Conservation (phyloP, 2,113 vertebrate species). For the Fregata magnificens region DNA sequence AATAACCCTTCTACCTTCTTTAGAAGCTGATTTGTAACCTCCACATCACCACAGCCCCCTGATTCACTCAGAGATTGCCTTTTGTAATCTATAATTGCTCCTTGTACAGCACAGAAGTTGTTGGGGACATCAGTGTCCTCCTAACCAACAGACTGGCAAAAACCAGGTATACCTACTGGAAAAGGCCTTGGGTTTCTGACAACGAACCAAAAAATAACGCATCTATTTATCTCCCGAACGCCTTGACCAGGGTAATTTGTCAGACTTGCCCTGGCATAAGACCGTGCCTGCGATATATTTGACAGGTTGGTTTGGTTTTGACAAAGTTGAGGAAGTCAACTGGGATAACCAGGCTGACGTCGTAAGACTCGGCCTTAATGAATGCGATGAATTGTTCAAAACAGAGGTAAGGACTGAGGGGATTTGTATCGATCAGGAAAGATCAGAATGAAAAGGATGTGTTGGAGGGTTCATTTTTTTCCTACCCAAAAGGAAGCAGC, state of each 20-base stretch:
- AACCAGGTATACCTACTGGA: too few species aligned
- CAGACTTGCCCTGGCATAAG: not conserved
- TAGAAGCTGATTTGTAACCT: not conserved
- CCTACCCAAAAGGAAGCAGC: not conserved
- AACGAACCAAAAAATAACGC: not conserved
- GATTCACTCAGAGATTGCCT: not conserved
- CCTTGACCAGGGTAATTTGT: not conserved
- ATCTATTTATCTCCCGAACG: not conserved
- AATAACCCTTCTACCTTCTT: not conserved
- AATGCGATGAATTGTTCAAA: not conserved
- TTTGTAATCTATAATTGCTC: not conserved
- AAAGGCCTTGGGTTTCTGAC: not conserved
- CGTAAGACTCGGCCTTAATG: not conserved
- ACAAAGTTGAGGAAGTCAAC: not conserved
- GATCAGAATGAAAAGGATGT: not conserved
- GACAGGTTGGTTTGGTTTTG: not conserved
- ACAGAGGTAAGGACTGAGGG: not conserved
- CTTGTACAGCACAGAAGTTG: not conserved
- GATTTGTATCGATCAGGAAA: not conserved
- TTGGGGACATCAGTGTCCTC: not conserved
- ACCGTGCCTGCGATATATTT: not conserved
- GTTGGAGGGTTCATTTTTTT: not conserved
- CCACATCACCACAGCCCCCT: too few species aligned
- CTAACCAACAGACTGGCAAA: not conserved
- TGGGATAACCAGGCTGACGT: not conserved